These are phyloP conservation scores for Mohoua ochrocephala DNA, from an alignment of 2,113 vertebrate species.

Conservation along the genomic window DNA sequence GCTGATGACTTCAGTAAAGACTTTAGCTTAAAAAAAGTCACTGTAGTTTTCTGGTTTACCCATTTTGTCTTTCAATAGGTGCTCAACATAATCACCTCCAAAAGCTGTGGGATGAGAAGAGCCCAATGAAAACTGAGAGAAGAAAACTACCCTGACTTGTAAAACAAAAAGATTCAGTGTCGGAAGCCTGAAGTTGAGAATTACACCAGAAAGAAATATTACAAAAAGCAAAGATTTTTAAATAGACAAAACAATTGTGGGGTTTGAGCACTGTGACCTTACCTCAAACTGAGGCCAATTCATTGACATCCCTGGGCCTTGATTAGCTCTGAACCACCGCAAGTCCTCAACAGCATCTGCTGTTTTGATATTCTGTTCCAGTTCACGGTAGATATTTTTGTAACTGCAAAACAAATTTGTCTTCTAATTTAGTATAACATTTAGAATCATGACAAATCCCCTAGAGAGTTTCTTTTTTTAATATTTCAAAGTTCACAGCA, in stretches of 20 bases:
- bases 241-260: neutral
- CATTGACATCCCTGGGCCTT: constrained; percentile 96
- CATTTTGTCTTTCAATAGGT: neutral
- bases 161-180: neutral
- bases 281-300: constrained; percentile 99
- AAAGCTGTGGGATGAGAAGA: neutral
- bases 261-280: neutral
- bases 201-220: neutral
- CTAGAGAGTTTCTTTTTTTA: neutral
- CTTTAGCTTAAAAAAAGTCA: neutral
- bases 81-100: neutral
- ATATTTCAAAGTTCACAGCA: neutral
- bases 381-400: constrained; percentile 83
- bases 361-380: constrained; percentile 86
- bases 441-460: neutral
- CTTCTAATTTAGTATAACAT: neutral
- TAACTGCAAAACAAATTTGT: constrained; percentile 75
- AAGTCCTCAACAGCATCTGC: constrained; percentile 89
- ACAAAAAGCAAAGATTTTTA: neutral
- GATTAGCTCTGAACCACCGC: constrained; percentile 88
- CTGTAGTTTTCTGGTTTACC: neutral
- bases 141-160: neutral
- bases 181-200: neutral
- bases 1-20: neutral
- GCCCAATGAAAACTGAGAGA: neutral